phyloP scores from a whole-genome alignment of 2,113 vertebrate species.

The Cygnus buccinator region DNA sequence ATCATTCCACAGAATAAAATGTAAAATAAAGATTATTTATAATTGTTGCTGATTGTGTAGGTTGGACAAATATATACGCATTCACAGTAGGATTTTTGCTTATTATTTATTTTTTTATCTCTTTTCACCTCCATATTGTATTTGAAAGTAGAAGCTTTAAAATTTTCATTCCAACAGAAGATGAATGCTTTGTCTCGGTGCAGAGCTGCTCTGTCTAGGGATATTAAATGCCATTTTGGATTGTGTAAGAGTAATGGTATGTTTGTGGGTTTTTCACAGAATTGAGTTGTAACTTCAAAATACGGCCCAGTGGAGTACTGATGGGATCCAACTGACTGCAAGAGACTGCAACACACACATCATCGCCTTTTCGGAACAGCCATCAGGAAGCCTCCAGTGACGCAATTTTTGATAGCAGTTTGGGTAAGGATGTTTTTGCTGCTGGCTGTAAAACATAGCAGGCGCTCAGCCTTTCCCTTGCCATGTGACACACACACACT shows the following conservation, averaged over 20 bases:
- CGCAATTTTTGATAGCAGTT: not conserved
- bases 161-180: not conserved
- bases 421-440: not conserved
- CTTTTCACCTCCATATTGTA: not conserved
- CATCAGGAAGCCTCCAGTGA: not conserved
- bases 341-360: not conserved
- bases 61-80: not conserved
- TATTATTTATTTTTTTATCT: not conserved
- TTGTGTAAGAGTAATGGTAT: not conserved
- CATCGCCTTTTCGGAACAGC: not conserved
- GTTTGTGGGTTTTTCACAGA: not conserved
- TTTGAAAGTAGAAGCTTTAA: not conserved
- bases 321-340: not conserved
- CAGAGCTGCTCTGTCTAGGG: not conserved
- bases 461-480: not conserved
- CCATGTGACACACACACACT: not conserved
- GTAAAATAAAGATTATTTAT: not conserved
- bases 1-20: not conserved
- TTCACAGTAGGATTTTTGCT: not conserved
- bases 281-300: not conserved
- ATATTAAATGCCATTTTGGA: not conserved
- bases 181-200: not conserved
- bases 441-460: not conserved
- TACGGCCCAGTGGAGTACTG: not conserved
- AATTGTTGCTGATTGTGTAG: not conserved